Evolutionary conservation across 2,113 vertebrate genomes (phyloP).

Genomic region (Scophthalmus maximus): DNA sequence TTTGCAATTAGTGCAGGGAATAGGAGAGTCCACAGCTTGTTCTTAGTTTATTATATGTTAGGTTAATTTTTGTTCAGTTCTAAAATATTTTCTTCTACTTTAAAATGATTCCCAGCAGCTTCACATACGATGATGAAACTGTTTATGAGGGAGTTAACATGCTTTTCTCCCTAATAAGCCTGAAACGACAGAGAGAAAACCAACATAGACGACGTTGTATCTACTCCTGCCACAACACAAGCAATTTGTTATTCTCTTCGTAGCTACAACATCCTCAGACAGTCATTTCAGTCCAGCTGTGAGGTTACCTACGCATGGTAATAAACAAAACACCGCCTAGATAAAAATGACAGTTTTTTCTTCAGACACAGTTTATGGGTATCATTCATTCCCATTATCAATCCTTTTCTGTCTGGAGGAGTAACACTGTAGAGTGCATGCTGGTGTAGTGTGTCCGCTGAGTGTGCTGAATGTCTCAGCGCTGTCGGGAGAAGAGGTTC

Average conservation of each 20-base stretch:
- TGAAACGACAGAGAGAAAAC: slow-evolving; percentile 6
- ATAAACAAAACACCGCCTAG: slow-evolving; percentile 26
- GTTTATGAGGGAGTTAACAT: slow-evolving; percentile 10
- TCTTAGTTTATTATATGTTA: slow-evolving; percentile 16
- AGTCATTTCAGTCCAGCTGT: slow-evolving; percentile 38
- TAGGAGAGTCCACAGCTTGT: slow-evolving; percentile 9
- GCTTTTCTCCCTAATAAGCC: slow-evolving; percentile 27
- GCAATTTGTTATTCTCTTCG: slow-evolving; percentile 20
- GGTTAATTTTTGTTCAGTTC: slow-evolving; percentile 5
- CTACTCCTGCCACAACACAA: slow-evolving; percentile 6
- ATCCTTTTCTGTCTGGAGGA: slow-evolving; percentile 20
- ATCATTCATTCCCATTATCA: slow-evolving; percentile 24
- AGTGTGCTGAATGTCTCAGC: slow-evolving; percentile 63
- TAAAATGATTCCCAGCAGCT: slow-evolving; percentile 13
- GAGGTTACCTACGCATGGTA: slow-evolving; percentile 22
- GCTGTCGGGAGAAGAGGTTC: slow-evolving; percentile 91
- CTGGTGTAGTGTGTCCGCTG: slow-evolving; percentile 38
- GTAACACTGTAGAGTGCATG: slow-evolving; percentile 26
- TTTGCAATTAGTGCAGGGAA: slow-evolving; percentile 26
- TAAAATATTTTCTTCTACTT: slow-evolving; percentile 9
- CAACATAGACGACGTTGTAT: background rate
- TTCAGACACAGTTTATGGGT: slow-evolving; percentile 25
- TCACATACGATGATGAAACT: slow-evolving; percentile 37
- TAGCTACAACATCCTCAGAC: slow-evolving; percentile 11
- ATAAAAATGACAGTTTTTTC: slow-evolving; percentile 38